These are phyloP conservation scores for Cettia cetti DNA, from an alignment of 2,113 vertebrate species.

Conservation along the genomic window DNA sequence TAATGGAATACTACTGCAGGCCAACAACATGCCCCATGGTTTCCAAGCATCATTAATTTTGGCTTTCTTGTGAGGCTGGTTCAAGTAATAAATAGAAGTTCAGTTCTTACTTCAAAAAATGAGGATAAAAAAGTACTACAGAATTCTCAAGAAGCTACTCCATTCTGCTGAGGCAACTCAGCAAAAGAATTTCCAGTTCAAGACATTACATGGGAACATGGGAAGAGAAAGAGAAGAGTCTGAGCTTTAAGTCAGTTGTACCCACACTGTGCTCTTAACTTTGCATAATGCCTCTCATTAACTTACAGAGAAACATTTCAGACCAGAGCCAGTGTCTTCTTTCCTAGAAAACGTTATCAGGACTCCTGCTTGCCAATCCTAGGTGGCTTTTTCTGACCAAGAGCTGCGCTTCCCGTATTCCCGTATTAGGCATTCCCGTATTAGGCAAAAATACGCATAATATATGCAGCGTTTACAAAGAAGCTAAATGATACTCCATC, in stretches of 20 bases:
- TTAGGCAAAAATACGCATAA: not conserved
- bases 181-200: not conserved
- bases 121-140: not conserved
- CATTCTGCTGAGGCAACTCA: not conserved
- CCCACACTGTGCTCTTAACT: not conserved
- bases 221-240: not conserved
- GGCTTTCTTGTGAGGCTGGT: not conserved
- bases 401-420: not conserved
- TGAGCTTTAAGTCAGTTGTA: not conserved
- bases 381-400: not conserved
- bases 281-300: not conserved
- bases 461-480: not conserved
- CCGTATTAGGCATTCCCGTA: not conserved
- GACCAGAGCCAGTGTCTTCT: not conserved
- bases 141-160: not conserved
- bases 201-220: not conserved
- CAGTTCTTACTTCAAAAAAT: not conserved
- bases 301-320: not conserved
- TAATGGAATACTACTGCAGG: not conserved
- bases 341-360: not conserved
- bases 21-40: too few species aligned
- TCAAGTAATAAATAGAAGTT: not conserved
- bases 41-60: not conserved
- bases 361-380: not conserved
- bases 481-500: accelerated